Evolutionary conservation across 1,140 invertebrate species (phyloP).

Genomic region (Lycorma delicatula): DNA sequence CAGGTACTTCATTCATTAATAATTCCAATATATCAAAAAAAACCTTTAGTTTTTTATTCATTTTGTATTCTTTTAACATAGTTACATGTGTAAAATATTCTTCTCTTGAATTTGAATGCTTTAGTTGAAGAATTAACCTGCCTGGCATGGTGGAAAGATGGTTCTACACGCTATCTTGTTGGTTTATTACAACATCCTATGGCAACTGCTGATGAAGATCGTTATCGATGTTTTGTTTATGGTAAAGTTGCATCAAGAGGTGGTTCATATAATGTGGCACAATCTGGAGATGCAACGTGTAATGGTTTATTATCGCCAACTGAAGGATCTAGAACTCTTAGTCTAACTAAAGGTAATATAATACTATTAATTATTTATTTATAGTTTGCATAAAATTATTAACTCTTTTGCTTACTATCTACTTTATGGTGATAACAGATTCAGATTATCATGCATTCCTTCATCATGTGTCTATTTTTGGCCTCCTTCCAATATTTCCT

Average conservation of each 20-base stretch:
- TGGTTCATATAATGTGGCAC: constrained; percentile 52
- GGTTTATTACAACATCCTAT: constrained; percentile 49
- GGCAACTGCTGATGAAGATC: constrained; percentile 47
- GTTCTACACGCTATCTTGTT: constrained; percentile 69
- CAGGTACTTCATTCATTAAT: too few relatives aligned
- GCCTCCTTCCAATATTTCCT: too few relatives aligned
- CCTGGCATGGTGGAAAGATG: constrained; percentile 76
- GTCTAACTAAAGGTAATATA: constrained; percentile 52
- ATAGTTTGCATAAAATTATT: too few relatives aligned
- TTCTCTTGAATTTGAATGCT: constrained; percentile 26
- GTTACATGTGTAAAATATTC: too few relatives aligned
- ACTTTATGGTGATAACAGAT: too few relatives aligned
- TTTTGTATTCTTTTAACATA: too few relatives aligned
- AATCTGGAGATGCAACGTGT: constrained; percentile 74
- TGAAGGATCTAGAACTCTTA: constrained; percentile 55
- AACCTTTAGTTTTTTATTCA: too few relatives aligned
- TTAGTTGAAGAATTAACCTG: constrained; percentile 74
- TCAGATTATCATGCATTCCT: too few relatives aligned
- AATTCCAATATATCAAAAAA: too few relatives aligned
- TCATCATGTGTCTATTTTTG: too few relatives aligned
- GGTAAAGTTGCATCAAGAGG: constrained; percentile 38
- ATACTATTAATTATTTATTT: too few relatives aligned
- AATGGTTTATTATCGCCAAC: constrained; percentile 55
- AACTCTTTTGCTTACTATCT: too few relatives aligned
- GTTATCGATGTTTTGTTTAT: constrained; percentile 61